Evolutionary conservation across 2,797 vertebrate genomes (phyloP).

Genomic region (Parotocinclus haroldoi): DNA sequence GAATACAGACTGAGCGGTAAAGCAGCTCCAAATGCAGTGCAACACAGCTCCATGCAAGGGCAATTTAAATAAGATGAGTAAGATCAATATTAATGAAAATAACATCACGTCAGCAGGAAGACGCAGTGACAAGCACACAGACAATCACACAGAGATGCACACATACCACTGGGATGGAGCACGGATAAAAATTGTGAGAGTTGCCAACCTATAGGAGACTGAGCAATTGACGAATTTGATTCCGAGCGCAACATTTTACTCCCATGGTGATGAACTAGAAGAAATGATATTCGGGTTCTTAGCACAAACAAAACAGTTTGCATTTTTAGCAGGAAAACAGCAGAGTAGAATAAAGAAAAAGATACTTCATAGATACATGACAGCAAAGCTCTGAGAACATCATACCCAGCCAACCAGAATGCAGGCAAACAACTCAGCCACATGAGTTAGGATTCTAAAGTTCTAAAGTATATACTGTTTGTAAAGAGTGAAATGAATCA

Average conservation of each 20-base stretch:
- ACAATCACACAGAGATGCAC: conserved; percentile 66
- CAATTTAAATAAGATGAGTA: conserved; percentile 45
- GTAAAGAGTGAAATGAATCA: too few species aligned
- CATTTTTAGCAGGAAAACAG: conserved; percentile 75
- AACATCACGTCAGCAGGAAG: conserved; percentile 49
- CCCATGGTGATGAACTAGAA: conserved; percentile 99
- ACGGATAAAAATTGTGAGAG: conserved; percentile 87
- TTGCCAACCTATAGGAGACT: conserved; percentile 99
- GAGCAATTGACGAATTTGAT: conserved; percentile 99
- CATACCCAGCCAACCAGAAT: conserved; percentile 39
- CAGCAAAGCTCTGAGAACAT: conserved; percentile 45
- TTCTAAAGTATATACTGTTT: neutral
- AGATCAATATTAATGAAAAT: conserved; percentile 51
- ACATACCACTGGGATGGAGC: conserved; percentile 84
- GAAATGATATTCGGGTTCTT: conserved; percentile 82
- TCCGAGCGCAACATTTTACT: conserved; percentile 99
- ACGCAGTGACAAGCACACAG: conserved; percentile 47
- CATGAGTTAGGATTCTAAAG: neutral
- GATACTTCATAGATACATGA: conserved; percentile 41
- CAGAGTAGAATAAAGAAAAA: conserved; percentile 32
- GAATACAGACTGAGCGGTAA: conserved; percentile 6
- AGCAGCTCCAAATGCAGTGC: conserved; percentile 36
- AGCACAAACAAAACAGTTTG: conserved; percentile 76
- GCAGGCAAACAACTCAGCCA: conserved; percentile 28
- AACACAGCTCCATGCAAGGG: conserved; percentile 65